Evolutionary conservation across 2,113 vertebrate species (phyloP).

Genomic region (Turnix velox): DNA sequence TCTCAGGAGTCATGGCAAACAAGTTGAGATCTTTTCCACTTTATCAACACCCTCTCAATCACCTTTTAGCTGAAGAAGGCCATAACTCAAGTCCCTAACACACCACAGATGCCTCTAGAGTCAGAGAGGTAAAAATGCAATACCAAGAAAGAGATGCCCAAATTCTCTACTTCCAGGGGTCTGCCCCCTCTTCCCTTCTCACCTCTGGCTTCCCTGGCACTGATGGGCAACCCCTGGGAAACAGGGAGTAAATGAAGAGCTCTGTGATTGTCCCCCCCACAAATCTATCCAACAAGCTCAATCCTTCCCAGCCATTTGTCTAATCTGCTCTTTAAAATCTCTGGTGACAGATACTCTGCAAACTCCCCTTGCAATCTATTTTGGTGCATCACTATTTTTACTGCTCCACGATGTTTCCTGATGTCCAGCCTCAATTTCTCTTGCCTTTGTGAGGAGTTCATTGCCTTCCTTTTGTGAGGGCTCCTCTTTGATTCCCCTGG

Average conservation of each 20-base stretch:
- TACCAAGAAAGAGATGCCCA: neutral
- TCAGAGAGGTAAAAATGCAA: neutral
- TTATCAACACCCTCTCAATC: neutral
- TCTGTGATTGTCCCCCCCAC: neutral
- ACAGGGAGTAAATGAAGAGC: neutral
- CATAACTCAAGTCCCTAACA: neutral
- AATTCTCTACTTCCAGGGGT: neutral
- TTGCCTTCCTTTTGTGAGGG: neutral
- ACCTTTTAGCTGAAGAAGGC: neutral
- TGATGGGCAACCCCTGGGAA: neutral
- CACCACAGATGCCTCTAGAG: neutral
- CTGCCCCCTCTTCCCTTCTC: neutral
- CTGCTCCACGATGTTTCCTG: constrained; percentile 6
- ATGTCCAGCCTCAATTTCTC: constrained; percentile 51
- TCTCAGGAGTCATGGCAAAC: neutral
- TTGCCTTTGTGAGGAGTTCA: constrained; percentile 13
- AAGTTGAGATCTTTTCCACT: neutral
- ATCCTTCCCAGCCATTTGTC: constrained; percentile 49
- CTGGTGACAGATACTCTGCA: constrained; percentile 44
- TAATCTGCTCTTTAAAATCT: constrained; percentile 1
- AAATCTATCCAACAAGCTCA: neutral
- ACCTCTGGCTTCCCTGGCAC: neutral
- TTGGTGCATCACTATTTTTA: constrained; percentile 43
- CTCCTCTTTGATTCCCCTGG: constrained; percentile 47
- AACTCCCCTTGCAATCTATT: constrained; percentile 46